Base-by-base conservation (phyloP, 2,113 vertebrate species). In the Microtus ochrogaster region DNA sequence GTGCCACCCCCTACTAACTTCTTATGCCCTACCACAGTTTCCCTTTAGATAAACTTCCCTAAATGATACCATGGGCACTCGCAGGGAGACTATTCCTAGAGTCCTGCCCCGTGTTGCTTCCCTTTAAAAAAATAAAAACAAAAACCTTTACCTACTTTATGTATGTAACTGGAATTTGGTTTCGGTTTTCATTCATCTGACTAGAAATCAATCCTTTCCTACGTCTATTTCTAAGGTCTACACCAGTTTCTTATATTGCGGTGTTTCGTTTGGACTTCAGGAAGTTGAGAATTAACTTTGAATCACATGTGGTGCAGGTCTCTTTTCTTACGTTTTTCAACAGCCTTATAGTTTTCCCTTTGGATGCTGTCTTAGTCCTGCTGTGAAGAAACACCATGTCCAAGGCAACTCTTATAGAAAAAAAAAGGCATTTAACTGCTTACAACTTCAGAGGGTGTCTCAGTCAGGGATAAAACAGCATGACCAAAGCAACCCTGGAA, bases 211-310 rank as follows among this genome's bases (percentile, higher is more conserved):
- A 85, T 5, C 16, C 70, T 76, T 97, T 47, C 70, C 44, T 21
- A 28, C 12, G 39, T 94, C 33, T 89, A 85, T 74, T 96, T 91
- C 73, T 95, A 63, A 93, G 85, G 63, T 74, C 44, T 91, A 70
- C 87, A 36, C 36, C 30, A 24, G 2, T n/a, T 86, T 91, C 36
- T 83, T 79, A 39, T 65, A 63, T 2, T 26, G 11, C 24, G 93
- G 19, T 78, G 24, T 74, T 95, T 91, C 24, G 47, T 63, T 49
- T 94, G 3, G 30, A 81, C 55, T 94, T 76, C 0, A 55, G 19
- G 26, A 76, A 92, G 68, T 88, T 58, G 55, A 58, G 6, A 2
- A 2, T 3, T 78, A 74, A 94, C 47, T 92, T 26, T 82, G 52
- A 39, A 82, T 24, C 58, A 11, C 4, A 72, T 8, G 12, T 49